Conservation (phyloP, 30 jellyfish, hydroid and myxozoan species). For the Catostylus mosaicus region DNA sequence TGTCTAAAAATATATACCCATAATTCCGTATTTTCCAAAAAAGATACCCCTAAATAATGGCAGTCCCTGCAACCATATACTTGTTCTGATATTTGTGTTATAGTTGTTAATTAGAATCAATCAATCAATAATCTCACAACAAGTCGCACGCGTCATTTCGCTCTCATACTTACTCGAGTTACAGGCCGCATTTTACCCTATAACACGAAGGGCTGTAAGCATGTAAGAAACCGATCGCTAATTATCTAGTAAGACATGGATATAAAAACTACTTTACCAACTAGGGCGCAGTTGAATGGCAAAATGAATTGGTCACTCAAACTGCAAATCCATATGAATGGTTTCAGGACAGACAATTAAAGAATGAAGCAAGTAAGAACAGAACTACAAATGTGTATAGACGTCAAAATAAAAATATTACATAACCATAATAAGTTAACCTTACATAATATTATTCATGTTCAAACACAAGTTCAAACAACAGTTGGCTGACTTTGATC, state of each 20-base stretch:
- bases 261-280: slow-evolving; percentile 41
- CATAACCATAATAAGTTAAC: slow-evolving; percentile 29
- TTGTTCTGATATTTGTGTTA: no score
- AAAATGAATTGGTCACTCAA: not conserved
- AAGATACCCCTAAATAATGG: no score
- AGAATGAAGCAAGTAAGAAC: slow-evolving; percentile 31
- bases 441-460: slow-evolving; percentile 32
- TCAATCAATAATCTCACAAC: no score
- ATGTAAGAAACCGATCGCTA: not conserved
- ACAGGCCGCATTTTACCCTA: no score
- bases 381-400: slow-evolving; percentile 34
- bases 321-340: slow-evolving; percentile 16
- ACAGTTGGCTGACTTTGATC: slow-evolving; percentile 55
- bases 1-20: no score
- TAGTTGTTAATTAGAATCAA: no score
- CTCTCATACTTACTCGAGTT: no score
- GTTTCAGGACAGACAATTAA: slow-evolving; percentile 17
- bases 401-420: slow-evolving; percentile 40
- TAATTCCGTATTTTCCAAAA: no score
- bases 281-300: slow-evolving; percentile 56
- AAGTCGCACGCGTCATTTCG: no score
- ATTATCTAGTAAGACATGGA: slow-evolving; percentile 9
- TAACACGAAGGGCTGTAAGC: no score
- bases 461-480: slow-evolving; percentile 61
- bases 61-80: no score